phyloP scores from a whole-genome alignment of 2,888 invertebrate genomes.

The Drosophila suboccidentalis region DNA sequence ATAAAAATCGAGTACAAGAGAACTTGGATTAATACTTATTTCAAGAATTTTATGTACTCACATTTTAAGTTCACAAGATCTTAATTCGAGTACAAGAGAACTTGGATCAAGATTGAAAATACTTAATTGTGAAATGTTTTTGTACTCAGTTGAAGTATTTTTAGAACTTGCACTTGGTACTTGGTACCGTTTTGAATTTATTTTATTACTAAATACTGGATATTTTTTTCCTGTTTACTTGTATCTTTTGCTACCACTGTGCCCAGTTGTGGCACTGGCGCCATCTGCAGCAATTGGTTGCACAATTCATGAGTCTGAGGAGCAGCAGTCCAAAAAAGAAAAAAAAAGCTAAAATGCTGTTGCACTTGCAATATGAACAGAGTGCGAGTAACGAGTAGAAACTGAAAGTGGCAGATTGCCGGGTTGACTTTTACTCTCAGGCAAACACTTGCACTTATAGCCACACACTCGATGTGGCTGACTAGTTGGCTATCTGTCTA shows the following conservation, averaged over 20 bases:
- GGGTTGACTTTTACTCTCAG: slow-evolving; percentile 64
- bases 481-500: slow-evolving; percentile 1
- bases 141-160: no score
- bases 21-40: no score
- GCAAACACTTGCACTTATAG: slow-evolving; percentile 10
- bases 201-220: no score
- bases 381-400: slow-evolving; percentile 41
- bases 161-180: no score
- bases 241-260: slow-evolving; percentile 41
- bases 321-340: not conserved
- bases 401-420: slow-evolving; percentile 62
- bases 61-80: no score
- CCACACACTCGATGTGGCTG: slow-evolving; percentile 13
- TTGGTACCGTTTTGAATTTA: no score
- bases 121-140: no score
- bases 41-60: no score
- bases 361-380: slow-evolving; percentile 70
- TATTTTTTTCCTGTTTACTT: no score
- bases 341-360: slow-evolving; percentile 40
- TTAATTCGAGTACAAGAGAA: no score
- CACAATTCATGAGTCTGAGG: slow-evolving; percentile 4
- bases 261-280: slow-evolving; percentile 21
- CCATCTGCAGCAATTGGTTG: slow-evolving; percentile 22
- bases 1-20: no score
- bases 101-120: no score